Conservation (phyloP, 2,113 vertebrate species). For the Pseudorhombus dupliciocellatus region DNA sequence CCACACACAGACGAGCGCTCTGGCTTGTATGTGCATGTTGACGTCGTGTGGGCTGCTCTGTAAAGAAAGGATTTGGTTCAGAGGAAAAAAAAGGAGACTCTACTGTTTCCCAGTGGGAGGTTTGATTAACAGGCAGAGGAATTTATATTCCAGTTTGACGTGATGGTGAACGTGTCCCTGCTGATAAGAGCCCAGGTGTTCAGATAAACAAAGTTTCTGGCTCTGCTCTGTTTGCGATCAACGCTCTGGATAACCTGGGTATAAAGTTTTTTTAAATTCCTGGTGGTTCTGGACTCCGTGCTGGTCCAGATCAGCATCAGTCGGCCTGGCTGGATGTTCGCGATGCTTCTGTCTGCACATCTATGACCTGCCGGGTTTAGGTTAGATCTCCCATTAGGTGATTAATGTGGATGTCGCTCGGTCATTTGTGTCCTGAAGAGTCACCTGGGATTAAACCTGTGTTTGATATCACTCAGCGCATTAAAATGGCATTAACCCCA, state of each 20-base stretch:
- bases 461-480: background rate
- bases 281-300: background rate
- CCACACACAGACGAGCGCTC: conserved; percentile 20
- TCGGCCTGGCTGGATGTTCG: background rate
- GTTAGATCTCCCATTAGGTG: background rate
- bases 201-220: background rate
- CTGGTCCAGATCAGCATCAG: background rate
- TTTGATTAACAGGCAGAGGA: background rate
- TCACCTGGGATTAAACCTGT: background rate
- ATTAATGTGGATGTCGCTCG: background rate
- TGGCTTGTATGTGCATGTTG: background rate
- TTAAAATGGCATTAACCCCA: background rate
- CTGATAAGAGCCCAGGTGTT: conserved; percentile 11
- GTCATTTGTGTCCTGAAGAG: background rate
- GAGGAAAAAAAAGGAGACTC: conserved; percentile 1
- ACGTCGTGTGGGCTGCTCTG: conserved; percentile 9
- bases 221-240: conserved; percentile 23
- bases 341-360: background rate
- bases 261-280: background rate
- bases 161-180: conserved; percentile 23
- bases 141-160: conserved; percentile 6
- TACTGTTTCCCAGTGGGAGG: background rate
- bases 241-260: background rate
- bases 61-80: conserved; percentile 9
- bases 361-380: background rate